Conservation (phyloP, 53 echinoderm and acorn worm genomes). For the Glandiceps talaboti region DNA sequence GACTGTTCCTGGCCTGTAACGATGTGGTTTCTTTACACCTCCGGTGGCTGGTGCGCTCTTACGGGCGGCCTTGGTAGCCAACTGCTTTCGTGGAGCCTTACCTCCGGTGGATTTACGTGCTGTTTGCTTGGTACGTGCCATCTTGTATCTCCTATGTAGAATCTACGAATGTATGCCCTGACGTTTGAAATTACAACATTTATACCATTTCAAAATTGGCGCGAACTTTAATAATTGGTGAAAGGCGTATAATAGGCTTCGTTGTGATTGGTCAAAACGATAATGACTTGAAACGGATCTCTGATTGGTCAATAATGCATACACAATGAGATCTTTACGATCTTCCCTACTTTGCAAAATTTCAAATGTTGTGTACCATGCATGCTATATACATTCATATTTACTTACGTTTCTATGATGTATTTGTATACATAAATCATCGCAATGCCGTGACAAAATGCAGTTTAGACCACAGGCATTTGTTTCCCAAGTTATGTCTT, state of each 20-base stretch:
- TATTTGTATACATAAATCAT: too few relatives aligned
- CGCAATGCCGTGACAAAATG: too few relatives aligned
- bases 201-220: not conserved
- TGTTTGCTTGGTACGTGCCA: conserved; percentile 30
- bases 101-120: conserved; percentile 54
- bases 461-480: too few relatives aligned
- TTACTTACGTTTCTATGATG: too few relatives aligned
- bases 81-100: conserved; percentile 49
- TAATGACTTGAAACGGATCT: not conserved
- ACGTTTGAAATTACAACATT: too few relatives aligned
- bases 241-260: not conserved
- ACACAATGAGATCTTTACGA: not conserved
- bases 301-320: not conserved
- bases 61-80: not conserved
- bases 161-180: too few relatives aligned
- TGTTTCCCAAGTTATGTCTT: too few relatives aligned
- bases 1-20: conserved; percentile 16
- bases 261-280: not conserved
- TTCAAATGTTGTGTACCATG: too few relatives aligned
- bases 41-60: conserved; percentile 14
- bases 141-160: too few relatives aligned
- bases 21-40: conserved; percentile 40
- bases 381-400: too few relatives aligned
- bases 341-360: too few relatives aligned
- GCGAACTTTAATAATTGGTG: not conserved